These are phyloP conservation scores for Byasa hedistus DNA, from an alignment of 2,888 invertebrate genomes.

Conservation along the genomic window DNA sequence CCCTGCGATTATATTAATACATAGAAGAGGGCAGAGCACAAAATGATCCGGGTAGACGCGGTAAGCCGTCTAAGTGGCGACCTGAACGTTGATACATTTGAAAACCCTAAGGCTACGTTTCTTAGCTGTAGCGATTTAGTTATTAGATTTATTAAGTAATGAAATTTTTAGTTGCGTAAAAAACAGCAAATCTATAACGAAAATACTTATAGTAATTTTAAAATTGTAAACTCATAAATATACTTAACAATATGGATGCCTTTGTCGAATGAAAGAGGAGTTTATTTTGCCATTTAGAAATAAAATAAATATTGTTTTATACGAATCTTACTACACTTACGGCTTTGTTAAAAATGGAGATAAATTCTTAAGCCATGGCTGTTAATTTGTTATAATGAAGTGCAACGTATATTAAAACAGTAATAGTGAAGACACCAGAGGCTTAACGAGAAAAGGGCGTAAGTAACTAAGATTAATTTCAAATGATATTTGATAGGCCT, in stretches of 20 bases:
- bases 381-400: conserved; percentile 34
- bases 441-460: conserved; percentile 14
- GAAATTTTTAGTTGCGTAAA: background rate
- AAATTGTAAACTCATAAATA: no score
- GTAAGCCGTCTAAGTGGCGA: conserved; percentile 67
- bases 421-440: background rate
- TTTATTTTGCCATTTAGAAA: no score
- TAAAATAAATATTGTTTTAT: no score
- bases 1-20: conserved; percentile 76
- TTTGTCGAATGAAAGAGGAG: no score
- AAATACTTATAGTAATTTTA: no score
- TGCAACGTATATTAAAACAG: conserved; percentile 34
- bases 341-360: no score
- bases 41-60: conserved; percentile 64
- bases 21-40: conserved; percentile 51
- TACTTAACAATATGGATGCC: no score
- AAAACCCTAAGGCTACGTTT: conserved; percentile 33
- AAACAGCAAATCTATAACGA: no score
- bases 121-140: conserved; percentile 34
- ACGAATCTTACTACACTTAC: no score
- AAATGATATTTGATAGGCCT: conserved; percentile 74
- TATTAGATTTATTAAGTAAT: background rate
- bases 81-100: conserved; percentile 39
- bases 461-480: conserved; percentile 68
- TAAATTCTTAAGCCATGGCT: background rate